Evolutionary conservation across 2,113 vertebrate species (phyloP).

Genomic region (Hippolais icterina): DNA sequence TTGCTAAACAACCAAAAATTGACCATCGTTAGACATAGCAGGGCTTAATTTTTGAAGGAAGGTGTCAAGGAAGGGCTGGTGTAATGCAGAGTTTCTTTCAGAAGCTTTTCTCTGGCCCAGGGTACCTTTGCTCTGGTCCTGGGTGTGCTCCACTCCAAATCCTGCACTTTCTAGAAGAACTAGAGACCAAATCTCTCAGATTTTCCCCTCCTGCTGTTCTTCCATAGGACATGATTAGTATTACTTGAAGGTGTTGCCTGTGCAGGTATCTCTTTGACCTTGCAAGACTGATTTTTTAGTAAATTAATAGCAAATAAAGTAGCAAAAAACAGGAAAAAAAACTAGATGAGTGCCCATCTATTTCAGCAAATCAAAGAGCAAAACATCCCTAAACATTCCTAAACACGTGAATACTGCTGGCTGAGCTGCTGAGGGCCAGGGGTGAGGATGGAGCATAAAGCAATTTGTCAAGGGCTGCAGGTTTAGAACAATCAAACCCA

Average conservation of each 20-base stretch:
- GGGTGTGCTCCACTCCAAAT: neutral
- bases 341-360: neutral
- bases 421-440: neutral
- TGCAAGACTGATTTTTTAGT: neutral
- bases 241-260: neutral
- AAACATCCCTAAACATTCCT: neutral
- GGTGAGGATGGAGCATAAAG: neutral
- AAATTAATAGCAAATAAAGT: neutral
- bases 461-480: neutral
- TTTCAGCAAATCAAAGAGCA: neutral
- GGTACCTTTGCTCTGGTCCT: neutral
- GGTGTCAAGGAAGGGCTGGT: neutral
- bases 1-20: neutral
- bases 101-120: neutral
- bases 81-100: neutral
- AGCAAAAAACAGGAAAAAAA: neutral
- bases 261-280: neutral
- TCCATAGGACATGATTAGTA: neutral
- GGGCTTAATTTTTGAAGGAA: neutral
- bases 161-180: neutral
- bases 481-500: neutral
- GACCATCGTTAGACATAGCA: neutral
- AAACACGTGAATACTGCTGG: neutral
- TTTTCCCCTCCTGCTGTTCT: neutral
- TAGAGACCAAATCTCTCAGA: neutral